phyloP scores from a whole-genome alignment of 1,140 invertebrate genomes.

The Bombus picipes region DNA sequence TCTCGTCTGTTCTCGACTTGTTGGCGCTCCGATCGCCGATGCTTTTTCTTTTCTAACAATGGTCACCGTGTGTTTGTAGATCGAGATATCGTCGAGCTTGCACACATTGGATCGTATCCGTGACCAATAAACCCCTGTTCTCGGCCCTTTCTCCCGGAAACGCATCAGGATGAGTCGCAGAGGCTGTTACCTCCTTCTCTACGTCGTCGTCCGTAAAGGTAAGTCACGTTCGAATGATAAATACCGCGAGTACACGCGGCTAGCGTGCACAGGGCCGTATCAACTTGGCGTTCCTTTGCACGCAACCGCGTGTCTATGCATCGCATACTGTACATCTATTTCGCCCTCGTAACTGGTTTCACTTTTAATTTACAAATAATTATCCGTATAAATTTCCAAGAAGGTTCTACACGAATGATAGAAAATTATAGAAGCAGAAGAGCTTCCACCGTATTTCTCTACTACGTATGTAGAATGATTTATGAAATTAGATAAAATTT shows the following conservation, averaged over 20 bases:
- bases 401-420: neutral
- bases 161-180: conserved; percentile 30
- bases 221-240: conserved; percentile 64
- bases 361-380: neutral
- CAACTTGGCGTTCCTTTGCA: conserved; percentile 8
- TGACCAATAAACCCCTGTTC: conserved; percentile 13
- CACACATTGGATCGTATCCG: neutral
- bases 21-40: neutral
- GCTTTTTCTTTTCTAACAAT: neutral
- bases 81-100: neutral
- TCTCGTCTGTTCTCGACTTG: neutral
- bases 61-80: neutral
- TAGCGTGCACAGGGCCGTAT: conserved; percentile 26
- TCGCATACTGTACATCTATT: neutral
- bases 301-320: neutral
- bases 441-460: neutral
- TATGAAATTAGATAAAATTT: neutral
- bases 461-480: no score
- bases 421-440: neutral
- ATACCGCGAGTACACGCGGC: conserved; percentile 44
- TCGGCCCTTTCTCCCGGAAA: conserved; percentile 41
- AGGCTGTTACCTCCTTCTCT: conserved; percentile 36
- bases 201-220: conserved; percentile 30
- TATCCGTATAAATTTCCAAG: neutral
- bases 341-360: neutral